phyloP scores from a whole-genome alignment of 1,140 invertebrate genomes.

The Calliphora vicina region DNA sequence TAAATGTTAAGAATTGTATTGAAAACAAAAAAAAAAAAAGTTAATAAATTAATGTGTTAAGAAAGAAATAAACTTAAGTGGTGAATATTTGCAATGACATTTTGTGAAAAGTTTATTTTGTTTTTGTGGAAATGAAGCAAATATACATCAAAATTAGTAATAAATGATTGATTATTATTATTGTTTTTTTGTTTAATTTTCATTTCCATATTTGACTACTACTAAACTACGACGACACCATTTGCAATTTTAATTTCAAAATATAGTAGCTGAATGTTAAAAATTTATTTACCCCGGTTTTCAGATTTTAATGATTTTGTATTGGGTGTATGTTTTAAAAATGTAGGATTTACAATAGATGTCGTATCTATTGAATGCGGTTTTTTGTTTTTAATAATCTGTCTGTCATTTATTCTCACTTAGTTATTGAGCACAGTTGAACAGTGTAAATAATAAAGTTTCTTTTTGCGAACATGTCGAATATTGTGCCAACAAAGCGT shows the following conservation, averaged over 20 bases:
- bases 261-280: too few species aligned
- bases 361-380: too few species aligned
- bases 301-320: too few species aligned
- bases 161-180: neutral
- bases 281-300: too few species aligned
- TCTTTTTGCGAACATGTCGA: too few species aligned
- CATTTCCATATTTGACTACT: neutral
- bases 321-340: too few species aligned
- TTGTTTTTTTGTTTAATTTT: neutral
- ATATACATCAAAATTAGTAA: neutral
- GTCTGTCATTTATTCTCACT: too few species aligned
- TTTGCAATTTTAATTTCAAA: neutral
- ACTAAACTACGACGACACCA: neutral
- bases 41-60: neutral
- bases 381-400: too few species aligned
- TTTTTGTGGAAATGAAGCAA: conserved; percentile 2
- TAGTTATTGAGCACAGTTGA: too few species aligned
- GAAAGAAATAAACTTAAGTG: neutral
- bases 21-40: neutral
- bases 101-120: neutral
- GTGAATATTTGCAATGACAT: conserved; percentile 1
- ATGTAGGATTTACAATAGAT: too few species aligned
- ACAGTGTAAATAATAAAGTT: too few species aligned
- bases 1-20: neutral
- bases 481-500: too few species aligned